A percentile compares a stretch with the other conserved stretches of the same genome.
Conservation (phyloP, 2,797 vertebrate species). For the Sebastes hubbsi region DNA sequence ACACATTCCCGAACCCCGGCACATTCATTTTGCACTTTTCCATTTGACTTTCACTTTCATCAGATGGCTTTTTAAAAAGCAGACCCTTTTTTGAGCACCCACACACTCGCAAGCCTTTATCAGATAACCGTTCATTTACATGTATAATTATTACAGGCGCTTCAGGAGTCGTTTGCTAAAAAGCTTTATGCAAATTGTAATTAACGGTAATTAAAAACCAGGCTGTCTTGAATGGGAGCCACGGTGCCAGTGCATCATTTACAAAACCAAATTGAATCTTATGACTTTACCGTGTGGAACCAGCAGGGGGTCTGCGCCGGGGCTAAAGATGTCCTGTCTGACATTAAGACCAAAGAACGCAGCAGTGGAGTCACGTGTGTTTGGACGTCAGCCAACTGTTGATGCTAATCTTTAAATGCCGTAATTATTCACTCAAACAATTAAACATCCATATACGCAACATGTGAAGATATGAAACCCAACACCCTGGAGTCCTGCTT, state of each 20-base stretch:
- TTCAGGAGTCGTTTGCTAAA: constrained; percentile 85
- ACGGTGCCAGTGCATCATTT: constrained; percentile 81
- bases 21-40: constrained; percentile 42
- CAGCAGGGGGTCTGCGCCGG: constrained; percentile 50
- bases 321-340: constrained; percentile 55
- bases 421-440: constrained; percentile 44
- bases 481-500: constrained; percentile 6
- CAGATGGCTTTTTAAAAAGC: constrained; percentile 69
- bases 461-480: constrained; percentile 26
- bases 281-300: constrained; percentile 68
- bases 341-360: constrained; percentile 59
- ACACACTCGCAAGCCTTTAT: constrained; percentile 55
- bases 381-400: constrained; percentile 59
- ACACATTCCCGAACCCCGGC: constrained; percentile 9
- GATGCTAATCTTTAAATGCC: constrained; percentile 51
- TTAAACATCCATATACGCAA: constrained; percentile 27
- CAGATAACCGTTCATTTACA: constrained; percentile 86
- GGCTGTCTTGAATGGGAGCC: constrained; percentile 81
- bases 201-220: constrained; percentile 89
- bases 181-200: constrained; percentile 89
- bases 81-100: constrained; percentile 24
- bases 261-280: constrained; percentile 82
- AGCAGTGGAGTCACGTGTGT: constrained; percentile 2
- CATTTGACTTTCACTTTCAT: constrained; percentile 66
- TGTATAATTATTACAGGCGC: constrained; percentile 86